These are phyloP conservation scores for Hippocampus abdominalis DNA, from an alignment of 2,113 vertebrate genomes.

Conservation along the genomic window DNA sequence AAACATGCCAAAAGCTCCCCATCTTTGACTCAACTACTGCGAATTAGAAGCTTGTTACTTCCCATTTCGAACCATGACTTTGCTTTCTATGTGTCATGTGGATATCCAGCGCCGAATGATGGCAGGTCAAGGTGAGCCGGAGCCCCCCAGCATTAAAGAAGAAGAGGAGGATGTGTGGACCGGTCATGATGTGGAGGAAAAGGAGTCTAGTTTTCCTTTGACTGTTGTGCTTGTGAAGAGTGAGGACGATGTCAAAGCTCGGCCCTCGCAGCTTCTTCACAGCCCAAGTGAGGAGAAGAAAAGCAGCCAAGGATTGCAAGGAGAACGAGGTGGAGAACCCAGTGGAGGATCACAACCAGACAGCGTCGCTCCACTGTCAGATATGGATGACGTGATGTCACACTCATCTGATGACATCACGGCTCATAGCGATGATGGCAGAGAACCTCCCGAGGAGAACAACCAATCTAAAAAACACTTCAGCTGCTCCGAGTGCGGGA, in stretches of 20 bases:
- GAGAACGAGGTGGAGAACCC: neutral
- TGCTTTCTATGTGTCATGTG: neutral
- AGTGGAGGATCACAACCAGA: neutral
- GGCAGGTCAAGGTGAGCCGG: neutral
- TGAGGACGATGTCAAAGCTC: neutral
- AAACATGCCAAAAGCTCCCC: too few relatives aligned
- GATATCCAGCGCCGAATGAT: neutral
- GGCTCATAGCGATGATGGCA: neutral
- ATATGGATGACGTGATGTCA: neutral
- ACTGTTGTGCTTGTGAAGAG: constrained; percentile 1
- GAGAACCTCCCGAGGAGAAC: neutral
- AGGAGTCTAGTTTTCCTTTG: neutral
- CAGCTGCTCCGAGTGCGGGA: neutral
- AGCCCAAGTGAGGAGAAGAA: neutral
- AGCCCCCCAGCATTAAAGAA: neutral
- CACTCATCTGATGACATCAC: neutral
- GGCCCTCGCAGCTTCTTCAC: neutral
- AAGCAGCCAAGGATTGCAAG: neutral
- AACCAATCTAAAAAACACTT: neutral
- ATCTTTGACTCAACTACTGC: too few relatives aligned
- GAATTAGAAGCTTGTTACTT: too few relatives aligned
- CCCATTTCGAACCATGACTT: too few relatives aligned
- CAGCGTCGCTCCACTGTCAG: neutral
- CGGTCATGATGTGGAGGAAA: neutral
- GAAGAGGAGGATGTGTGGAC: neutral